Percentiles rank a stretch among this genome's conserved stretches.
These are phyloP conservation scores for Chamaea fasciata DNA, from an alignment of 2,113 vertebrate species.

Conservation along the genomic window DNA sequence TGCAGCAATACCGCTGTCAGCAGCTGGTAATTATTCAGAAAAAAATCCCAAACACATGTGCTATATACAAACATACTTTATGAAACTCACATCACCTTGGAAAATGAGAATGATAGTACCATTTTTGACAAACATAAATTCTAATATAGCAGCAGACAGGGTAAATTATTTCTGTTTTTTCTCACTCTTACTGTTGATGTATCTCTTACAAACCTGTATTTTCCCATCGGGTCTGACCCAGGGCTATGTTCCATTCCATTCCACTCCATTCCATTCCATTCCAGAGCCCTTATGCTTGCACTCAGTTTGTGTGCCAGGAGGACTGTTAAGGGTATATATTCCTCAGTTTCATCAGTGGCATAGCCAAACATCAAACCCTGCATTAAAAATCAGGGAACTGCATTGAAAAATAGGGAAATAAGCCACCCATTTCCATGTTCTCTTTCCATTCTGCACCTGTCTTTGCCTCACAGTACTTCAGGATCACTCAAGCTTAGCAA, in stretches of 20 bases:
- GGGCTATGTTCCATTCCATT: constrained; percentile 68
- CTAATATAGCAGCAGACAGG: background rate
- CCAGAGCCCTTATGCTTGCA: constrained; percentile 75
- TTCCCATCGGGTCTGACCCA: constrained; percentile 83
- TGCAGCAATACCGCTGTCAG: background rate
- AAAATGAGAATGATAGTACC: background rate
- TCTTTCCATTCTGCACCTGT: background rate
- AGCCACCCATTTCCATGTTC: background rate
- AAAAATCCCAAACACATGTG: rapidly evolving
- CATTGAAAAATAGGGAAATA: background rate
- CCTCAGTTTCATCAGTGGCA: constrained; percentile 80
- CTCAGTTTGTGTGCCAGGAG: constrained; percentile 80
- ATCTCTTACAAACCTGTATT: constrained; percentile 72
- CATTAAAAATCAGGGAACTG: background rate
- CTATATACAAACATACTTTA: background rate
- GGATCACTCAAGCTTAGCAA: background rate
- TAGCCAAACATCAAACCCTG: constrained; percentile 86
- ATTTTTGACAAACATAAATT: background rate
- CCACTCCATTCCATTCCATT: constrained; percentile 58
- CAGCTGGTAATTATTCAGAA: background rate
- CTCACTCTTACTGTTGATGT: background rate
- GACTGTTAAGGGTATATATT: constrained; percentile 81
- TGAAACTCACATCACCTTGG: background rate
- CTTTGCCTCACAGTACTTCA: background rate
- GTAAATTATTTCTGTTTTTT: background rate